phyloP scores from a whole-genome alignment of 2,797 vertebrate species.

The Myripristis murdjan region DNA sequence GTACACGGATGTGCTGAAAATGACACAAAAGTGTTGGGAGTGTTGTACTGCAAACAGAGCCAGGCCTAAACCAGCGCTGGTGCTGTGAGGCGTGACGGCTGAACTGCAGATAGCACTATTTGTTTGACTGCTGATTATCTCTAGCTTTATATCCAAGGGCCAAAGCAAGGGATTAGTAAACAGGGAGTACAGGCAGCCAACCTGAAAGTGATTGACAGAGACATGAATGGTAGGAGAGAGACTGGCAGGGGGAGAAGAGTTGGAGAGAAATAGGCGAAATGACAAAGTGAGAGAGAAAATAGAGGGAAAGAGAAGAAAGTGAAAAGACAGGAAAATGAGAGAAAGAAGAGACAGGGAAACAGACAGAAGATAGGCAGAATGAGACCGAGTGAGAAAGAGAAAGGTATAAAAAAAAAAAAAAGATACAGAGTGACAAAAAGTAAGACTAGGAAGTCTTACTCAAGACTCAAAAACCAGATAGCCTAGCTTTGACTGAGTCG shows the following conservation, averaged over 20 bases:
- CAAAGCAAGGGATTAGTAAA: slow-evolving; percentile 13
- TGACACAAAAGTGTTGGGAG: slow-evolving; percentile 23
- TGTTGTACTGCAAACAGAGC: slow-evolving; percentile 20
- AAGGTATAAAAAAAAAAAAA: neutral
- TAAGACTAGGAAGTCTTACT: neutral
- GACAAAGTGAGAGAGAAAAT: neutral
- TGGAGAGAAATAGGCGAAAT: neutral
- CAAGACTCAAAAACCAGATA: slow-evolving; percentile 10
- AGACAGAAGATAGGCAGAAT: no score
- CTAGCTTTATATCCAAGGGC: slow-evolving; percentile 18
- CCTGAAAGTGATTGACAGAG: neutral
- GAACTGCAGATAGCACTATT: slow-evolving; percentile 43
- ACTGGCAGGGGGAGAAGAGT: neutral
- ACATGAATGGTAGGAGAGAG: neutral
- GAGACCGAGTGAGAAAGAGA: neutral
- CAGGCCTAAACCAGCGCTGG: slow-evolving; percentile 31
- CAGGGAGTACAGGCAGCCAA: neutral
- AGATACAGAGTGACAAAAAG: neutral
- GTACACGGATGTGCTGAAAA: neutral
- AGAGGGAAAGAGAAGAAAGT: neutral
- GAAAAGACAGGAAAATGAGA: no score
- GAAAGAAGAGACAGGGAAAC: neutral
- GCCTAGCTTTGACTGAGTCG: slow-evolving; percentile 8
- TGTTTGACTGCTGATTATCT: slow-evolving; percentile 55
- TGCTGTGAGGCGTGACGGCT: slow-evolving; percentile 32